phyloP scores from a whole-genome alignment of 2,888 invertebrate species.

The Eupithecia tripunctaria region DNA sequence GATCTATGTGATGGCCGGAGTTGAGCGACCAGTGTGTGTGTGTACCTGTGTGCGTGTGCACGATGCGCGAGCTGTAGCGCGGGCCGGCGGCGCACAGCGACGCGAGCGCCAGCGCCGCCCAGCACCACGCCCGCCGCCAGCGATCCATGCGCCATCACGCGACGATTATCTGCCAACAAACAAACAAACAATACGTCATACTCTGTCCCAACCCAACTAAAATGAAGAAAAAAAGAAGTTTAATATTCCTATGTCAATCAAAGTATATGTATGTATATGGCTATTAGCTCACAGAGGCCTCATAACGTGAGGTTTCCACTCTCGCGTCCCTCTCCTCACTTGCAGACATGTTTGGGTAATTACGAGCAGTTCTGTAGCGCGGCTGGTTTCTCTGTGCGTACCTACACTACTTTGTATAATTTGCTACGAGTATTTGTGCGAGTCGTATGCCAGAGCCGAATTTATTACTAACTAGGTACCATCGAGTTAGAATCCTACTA shows the following conservation, averaged over 20 bases:
- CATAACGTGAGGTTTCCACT: neutral
- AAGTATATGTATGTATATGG: too few species aligned
- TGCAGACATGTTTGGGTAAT: neutral
- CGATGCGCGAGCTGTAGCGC: slow-evolving; percentile 91
- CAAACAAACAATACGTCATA: slow-evolving; percentile 1
- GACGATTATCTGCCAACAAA: slow-evolving; percentile 60
- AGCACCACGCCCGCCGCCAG: slow-evolving; percentile 75
- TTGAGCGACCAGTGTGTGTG: slow-evolving; percentile 9
- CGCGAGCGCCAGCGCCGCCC: slow-evolving; percentile 73
- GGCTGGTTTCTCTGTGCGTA: neutral
- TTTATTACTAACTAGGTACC: too few species aligned
- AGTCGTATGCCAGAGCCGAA: neutral
- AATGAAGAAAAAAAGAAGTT: neutral
- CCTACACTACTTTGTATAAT: neutral
- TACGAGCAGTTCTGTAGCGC: neutral
- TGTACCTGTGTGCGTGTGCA: slow-evolving; percentile 89
- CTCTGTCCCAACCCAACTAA: too few species aligned
- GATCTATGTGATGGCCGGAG: slow-evolving; percentile 23
- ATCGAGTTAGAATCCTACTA: too few species aligned
- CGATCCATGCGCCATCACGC: slow-evolving; percentile 84
- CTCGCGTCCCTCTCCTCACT: neutral
- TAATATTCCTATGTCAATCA: neutral
- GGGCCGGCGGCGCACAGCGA: slow-evolving; percentile 82
- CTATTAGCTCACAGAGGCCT: too few species aligned
- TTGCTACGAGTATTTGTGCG: neutral